Evolutionary conservation across 2,797 vertebrate species (phyloP), one percentile per base, ranked within the genome.

Genomic region (Megalops cyprinoides): DNA sequence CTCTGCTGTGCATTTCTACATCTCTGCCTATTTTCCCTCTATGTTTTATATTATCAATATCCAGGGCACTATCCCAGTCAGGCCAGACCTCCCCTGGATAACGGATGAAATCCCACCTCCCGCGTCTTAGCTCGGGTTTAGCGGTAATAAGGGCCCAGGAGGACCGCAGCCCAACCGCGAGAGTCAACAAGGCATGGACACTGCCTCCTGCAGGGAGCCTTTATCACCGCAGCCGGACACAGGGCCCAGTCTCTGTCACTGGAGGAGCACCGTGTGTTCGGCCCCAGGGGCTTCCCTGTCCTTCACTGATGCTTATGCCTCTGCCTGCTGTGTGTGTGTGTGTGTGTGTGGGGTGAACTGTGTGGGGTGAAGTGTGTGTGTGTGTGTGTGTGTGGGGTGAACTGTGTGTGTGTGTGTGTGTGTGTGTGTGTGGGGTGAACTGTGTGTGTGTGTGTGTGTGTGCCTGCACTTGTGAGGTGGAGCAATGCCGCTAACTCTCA

Each of bases 121-220:
- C 84, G 69, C 90, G 87, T 87, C 85, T 85, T 77, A 81, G 82
- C 83, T 74, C 28, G 84, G 83, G 82, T 91, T 87, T 82, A 81
- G 83, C 81, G 86, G 83, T 91, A 91, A 91, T 90, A 90, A 86
- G 88, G 88, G 83, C 90, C 84, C 86, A 84, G 74, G 87, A 86
- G 88, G 71, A 20, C n/a, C n/a, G n/a, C n/a, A n/a, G n/a, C n/a
- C n/a, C n/a, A n/a, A 69, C 83, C 82, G 8, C 25, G 2, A 18
- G 42, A 73, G 7, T 42, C 37, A 73, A 0, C 69, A 51, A 1
- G 49, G 49, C 49, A 51, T 51, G 49, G 49, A 51, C 1, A 15
- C 49, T 49, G 18, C 49, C 49, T 51, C 49, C 49, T 1, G 49
- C 49, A 51, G 18, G 7, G 49, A 51, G 49, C 49, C 49, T 0